A percentile compares a stretch with the other conserved stretches of the same genome.
Evolutionary conservation across 1,140 invertebrate genomes (phyloP).

Genomic region (Stenopsyche tienmushanensis): DNA sequence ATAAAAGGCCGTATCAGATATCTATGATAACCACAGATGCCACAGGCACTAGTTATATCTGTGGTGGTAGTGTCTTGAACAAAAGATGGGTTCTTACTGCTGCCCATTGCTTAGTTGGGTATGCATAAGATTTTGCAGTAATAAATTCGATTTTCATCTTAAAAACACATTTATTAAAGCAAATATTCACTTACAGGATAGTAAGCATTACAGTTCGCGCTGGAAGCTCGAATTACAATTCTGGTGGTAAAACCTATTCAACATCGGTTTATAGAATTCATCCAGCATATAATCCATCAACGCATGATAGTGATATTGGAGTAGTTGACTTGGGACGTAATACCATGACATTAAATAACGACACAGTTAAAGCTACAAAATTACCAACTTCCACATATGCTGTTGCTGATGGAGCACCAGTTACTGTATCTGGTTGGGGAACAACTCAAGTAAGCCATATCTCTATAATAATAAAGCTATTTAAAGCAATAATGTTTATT

Average conservation of each 20-base stretch:
- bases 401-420: constrained; percentile 40
- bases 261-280: constrained; percentile 36
- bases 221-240: background rate
- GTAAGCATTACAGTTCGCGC: constrained; percentile 6
- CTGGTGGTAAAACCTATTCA: background rate
- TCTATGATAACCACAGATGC: constrained; percentile 41
- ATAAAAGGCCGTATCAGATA: constrained; percentile 47
- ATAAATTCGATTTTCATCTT: constrained; percentile 4
- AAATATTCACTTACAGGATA: background rate
- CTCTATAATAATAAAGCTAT: background rate
- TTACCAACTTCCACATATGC: constrained; percentile 31
- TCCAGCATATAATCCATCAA: constrained; percentile 45
- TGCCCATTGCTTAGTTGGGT: constrained; percentile 45
- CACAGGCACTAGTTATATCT: constrained; percentile 42
- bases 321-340: constrained; percentile 35
- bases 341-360: background rate
- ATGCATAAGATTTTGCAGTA: background rate
- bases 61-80: constrained; percentile 49
- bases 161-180: background rate
- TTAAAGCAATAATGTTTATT: background rate
- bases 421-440: constrained; percentile 49
- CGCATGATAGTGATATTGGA: constrained; percentile 45
- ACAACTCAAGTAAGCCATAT: constrained; percentile 45
- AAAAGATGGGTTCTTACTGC: constrained; percentile 47
- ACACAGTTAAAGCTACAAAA: constrained; percentile 34